Conservation (phyloP, 2,797 vertebrate genomes). For the Acridotheres tristis region DNA sequence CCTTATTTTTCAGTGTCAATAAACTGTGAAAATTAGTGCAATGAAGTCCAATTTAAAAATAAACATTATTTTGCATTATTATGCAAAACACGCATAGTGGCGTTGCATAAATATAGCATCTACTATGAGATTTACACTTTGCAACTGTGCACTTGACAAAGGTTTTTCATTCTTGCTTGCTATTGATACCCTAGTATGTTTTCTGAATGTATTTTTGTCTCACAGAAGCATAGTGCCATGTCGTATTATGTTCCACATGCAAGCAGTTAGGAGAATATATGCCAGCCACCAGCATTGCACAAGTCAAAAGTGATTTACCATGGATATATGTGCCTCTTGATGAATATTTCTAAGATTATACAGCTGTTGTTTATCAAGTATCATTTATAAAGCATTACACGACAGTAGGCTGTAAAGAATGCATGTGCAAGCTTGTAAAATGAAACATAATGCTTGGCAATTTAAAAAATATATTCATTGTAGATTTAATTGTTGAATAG, state of each 20-base stretch:
- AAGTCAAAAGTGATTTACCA: conserved; percentile 64
- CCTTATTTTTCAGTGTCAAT: neutral
- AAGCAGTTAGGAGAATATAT: conserved; percentile 42
- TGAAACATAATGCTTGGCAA: conserved; percentile 64
- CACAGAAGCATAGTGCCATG: conserved; percentile 14
- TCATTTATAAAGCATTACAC: conserved; percentile 71
- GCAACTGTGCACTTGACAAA: neutral
- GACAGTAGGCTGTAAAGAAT: conserved; percentile 69
- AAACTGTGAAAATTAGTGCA: conserved; percentile 15
- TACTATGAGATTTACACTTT: neutral
- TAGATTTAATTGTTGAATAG: conserved; percentile 68
- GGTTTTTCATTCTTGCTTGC: neutral
- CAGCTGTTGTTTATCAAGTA: conserved; percentile 67
- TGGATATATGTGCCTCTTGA: conserved; percentile 56
- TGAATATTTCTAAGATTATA: conserved; percentile 66
- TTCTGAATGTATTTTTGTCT: conserved; percentile 44
- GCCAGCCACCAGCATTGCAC: conserved; percentile 11
- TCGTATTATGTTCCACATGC: neutral
- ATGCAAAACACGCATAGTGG: neutral
- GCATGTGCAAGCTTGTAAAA: conserved; percentile 61
- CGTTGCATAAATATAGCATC: neutral
- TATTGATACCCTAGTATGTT: conserved; percentile 4
- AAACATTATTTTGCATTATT: neutral
- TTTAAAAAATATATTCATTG: conserved; percentile 67
- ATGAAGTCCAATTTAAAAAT: conserved; percentile 19